Base-by-base conservation (phyloP, 2,113 vertebrate species). In the Muntiacus reevesi region DNA sequence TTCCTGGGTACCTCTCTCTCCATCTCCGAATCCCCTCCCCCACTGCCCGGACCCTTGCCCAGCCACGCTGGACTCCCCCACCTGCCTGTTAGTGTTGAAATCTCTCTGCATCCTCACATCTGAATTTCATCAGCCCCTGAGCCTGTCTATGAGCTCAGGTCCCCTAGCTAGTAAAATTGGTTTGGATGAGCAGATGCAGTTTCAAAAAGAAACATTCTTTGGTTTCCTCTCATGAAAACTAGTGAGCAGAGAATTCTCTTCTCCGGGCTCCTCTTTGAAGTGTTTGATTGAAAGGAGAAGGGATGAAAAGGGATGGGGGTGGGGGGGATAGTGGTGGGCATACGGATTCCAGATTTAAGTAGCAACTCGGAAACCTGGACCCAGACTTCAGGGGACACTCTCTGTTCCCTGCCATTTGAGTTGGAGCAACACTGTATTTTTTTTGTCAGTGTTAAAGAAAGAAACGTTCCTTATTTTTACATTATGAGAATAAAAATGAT, bases 251-350 rank as follows among this genome's bases (percentile, higher is more conserved):
- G 98, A 45, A 62, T 98, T 95, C 96, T 81, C 82, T 79, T 98
- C 98, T 98, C 97, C 36, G 1, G 98, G 96, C 87, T 52, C 90
- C 97, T 96, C 97, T 95, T 98, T 98, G 98, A 98, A 98, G 98
- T 94, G 81, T 88, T 87, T 97, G 98, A 98, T 98, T 98, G 98
- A 98, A 98, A 98, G 97, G 74, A 94, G 95, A 92, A 47, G 47
- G 78, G 62, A 64, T 62, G 54, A 33, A 76, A 79, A 89, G 59
- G 84, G 30, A 3, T 33, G 27, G 11, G 76, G n/a, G 67, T 71
- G n/a, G 55, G 17, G 30, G 28, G 36, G 54, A 6, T 0, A 45
- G 12, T 5, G 47, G 55, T n/a, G 55, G 93, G 95, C 62, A 50
- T 74, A n/a, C 64, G 62, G 88, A 76, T 85, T 89, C 87, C 33